These are phyloP conservation scores for Oriolus oriolus DNA, from an alignment of 2,113 vertebrate species.

Conservation along the genomic window DNA sequence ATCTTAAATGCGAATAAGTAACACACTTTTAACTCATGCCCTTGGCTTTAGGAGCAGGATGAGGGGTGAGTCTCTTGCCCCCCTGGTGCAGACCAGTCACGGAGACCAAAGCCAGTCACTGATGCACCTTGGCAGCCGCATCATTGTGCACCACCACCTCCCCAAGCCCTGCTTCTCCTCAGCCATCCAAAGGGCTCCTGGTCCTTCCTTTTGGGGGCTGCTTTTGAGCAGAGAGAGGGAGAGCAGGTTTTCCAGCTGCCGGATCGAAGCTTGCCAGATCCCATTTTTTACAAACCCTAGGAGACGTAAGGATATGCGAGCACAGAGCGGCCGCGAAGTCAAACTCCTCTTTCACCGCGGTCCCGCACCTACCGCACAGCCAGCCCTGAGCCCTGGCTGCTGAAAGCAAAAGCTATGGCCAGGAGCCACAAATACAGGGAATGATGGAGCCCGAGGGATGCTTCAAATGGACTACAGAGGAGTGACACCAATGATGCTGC, in stretches of 20 bases:
- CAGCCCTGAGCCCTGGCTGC: background rate
- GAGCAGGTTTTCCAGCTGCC: background rate
- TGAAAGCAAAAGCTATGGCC: background rate
- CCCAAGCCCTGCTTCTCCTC: background rate
- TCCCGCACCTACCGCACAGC: background rate
- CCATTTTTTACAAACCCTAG: background rate
- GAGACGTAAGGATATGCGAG: background rate
- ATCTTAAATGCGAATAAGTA: background rate
- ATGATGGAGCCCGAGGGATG: background rate
- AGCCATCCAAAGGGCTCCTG: background rate
- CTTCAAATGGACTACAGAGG: background rate
- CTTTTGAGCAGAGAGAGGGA: background rate
- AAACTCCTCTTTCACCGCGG: background rate
- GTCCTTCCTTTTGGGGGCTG: background rate
- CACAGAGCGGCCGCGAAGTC: background rate
- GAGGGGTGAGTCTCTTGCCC: background rate
- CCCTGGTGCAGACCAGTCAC: accelerated
- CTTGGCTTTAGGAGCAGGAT: background rate
- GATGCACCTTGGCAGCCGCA: background rate
- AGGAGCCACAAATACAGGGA: background rate
- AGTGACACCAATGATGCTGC: background rate
- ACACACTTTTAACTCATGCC: background rate
- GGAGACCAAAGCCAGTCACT: background rate
- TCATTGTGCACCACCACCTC: background rate
- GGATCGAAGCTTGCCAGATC: background rate